Conservation (phyloP, 2,888 invertebrate genomes). For the Epistrophella euchroma region DNA sequence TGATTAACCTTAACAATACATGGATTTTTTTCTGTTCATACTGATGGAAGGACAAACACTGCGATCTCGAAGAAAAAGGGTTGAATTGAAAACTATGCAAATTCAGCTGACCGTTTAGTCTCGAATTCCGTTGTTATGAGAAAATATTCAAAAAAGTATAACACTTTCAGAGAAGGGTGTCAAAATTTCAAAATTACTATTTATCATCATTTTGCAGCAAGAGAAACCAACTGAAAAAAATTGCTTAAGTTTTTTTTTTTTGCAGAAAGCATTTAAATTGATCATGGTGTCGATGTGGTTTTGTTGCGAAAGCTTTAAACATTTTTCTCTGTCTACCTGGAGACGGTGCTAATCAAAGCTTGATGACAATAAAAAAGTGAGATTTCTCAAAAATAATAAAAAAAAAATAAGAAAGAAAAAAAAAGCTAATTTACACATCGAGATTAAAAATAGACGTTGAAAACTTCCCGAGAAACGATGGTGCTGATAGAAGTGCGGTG, state of each 20-base stretch:
- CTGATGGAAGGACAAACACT: constrained; percentile 27
- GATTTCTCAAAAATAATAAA: constrained; percentile 49
- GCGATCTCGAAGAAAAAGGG: constrained; percentile 44
- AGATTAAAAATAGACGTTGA: constrained; percentile 42
- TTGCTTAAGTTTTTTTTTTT: neutral
- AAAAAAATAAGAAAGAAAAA: neutral
- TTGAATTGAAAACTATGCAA: constrained; percentile 68
- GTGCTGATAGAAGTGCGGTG: neutral
- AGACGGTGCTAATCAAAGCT: constrained; percentile 54
- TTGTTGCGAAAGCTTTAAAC: constrained; percentile 41
- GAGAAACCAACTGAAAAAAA: constrained; percentile 27
- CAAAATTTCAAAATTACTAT: constrained; percentile 42
- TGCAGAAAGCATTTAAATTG: constrained; percentile 36
- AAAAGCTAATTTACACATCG: constrained; percentile 68
- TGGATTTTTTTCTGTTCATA: constrained; percentile 3
- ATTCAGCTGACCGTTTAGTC: constrained; percentile 58
- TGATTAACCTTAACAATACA: constrained; percentile 27
- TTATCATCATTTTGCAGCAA: constrained; percentile 26
- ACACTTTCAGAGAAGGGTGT: constrained; percentile 35
- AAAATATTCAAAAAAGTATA: constrained; percentile 1
- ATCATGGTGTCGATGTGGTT: neutral
- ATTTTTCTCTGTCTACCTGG: neutral
- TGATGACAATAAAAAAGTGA: constrained; percentile 47
- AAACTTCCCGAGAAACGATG: neutral
- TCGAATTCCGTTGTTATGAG: constrained; percentile 22